phyloP scores from a whole-genome alignment of 2,797 vertebrate genomes.

The Gymnocypris eckloni region DNA sequence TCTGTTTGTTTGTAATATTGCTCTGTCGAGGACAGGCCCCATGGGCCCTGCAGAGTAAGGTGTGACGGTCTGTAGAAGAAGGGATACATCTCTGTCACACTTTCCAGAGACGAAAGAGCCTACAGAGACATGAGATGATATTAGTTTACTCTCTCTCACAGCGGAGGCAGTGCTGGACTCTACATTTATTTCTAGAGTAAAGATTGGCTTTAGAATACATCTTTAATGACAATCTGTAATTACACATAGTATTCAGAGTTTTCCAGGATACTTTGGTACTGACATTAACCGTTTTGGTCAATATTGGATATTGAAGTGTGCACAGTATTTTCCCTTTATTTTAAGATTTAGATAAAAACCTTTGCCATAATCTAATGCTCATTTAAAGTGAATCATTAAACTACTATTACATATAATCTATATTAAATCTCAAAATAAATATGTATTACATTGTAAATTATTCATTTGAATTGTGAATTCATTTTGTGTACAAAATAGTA shows the following conservation, averaged over 20 bases:
- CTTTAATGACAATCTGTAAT: neutral
- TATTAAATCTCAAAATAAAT: neutral
- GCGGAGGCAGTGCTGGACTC: neutral
- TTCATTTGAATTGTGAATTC: neutral
- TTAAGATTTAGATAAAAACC: neutral
- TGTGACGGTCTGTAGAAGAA: constrained; percentile 86
- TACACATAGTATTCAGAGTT: neutral
- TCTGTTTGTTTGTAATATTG: constrained; percentile 73
- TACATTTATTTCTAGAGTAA: neutral
- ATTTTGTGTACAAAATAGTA: neutral
- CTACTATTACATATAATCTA: too few relatives aligned
- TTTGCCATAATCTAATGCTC: neutral
- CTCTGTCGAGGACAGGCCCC: constrained; percentile 77
- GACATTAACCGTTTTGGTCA: neutral
- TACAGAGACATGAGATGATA: constrained; percentile 59
- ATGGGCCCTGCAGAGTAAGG: constrained; percentile 74
- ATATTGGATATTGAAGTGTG: neutral
- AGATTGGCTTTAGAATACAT: neutral
- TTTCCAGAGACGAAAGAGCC: constrained; percentile 86
- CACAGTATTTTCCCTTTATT: neutral
- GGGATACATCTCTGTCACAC: constrained; percentile 83
- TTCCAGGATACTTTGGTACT: neutral
- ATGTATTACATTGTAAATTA: neutral
- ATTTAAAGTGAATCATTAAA: neutral
- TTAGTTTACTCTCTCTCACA: neutral